A percentile compares a stretch with the other conserved stretches of the same genome.
phyloP scores from a whole-genome alignment of 2,797 vertebrate genomes.

The Emydoidea blandingii region DNA sequence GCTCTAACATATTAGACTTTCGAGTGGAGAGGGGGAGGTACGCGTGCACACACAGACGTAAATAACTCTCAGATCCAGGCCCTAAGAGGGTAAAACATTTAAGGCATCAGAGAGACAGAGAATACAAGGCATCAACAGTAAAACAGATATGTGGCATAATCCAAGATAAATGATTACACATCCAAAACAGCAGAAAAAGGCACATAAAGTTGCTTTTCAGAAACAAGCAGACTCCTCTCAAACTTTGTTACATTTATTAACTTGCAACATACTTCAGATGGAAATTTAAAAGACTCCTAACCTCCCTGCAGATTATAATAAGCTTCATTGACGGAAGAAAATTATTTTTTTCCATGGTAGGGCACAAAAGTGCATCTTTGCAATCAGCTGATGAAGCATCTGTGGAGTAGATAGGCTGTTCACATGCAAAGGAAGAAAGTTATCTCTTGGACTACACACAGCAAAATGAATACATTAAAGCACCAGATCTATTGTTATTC shows the following conservation, averaged over 20 bases:
- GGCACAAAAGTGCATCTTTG: constrained; percentile 36
- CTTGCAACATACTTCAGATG: background rate
- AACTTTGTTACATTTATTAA: constrained; percentile 5
- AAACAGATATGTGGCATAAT: background rate
- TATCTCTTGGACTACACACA: constrained; percentile 31
- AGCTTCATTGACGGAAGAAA: background rate
- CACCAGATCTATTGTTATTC: constrained; percentile 54
- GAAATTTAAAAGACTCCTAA: constrained; percentile 3
- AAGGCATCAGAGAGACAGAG: background rate
- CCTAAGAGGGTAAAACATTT: background rate
- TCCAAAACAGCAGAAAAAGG: background rate
- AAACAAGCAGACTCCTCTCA: background rate
- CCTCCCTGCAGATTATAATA: background rate
- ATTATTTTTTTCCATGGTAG: background rate
- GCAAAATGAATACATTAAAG: constrained; percentile 51
- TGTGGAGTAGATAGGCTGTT: background rate
- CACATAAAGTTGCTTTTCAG: background rate
- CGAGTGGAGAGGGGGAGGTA: background rate
- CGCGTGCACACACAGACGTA: background rate
- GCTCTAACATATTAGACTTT: background rate
- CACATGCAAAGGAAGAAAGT: constrained; percentile 30
- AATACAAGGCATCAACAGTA: background rate
- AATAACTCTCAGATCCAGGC: background rate
- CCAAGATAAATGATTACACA: background rate
- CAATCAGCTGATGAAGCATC: constrained; percentile 45